Evolutionary conservation across 2,888 invertebrate species (phyloP), one percentile per base, ranked within the genome.

Genomic region (Frankliniella intonsa): DNA sequence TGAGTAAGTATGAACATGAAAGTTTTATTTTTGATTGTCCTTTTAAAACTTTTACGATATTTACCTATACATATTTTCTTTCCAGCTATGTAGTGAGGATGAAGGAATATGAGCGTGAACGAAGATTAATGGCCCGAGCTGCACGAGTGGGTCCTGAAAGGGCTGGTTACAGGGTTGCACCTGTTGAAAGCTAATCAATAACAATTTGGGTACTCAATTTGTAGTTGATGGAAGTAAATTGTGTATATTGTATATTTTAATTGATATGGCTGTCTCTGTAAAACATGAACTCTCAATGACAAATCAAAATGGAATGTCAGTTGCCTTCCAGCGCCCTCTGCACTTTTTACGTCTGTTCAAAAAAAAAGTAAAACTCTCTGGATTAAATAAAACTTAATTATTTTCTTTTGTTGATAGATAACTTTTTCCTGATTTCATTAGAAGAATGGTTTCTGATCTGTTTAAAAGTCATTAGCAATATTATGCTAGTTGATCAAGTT

Each of bases 201-300:
- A 55, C 14, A 55, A 25, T 25, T 76, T 76, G 14, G 11, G n/a
- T 76, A 22, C 25, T 25, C 25, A 76, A 76, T 76, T 76, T 76
- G 69, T 76, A 76, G 69, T 76, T 25, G 69, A 25, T 22, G 25
- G 10, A 76, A n/a, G 25, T 76, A 22, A 25, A 22, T 25, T 76
- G 69, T 76, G 69, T 25, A 76, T 76, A 76, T 76, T 76, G 69
- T 76, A 76, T 76, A 76, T 76, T 76, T 38, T 22, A 76, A 76
- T 76, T 76, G 25, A 76, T 25, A 25, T 76, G 14, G 55, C 19
- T 19, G 5, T 19, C 10, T 12, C 14, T 55, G 55, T 14, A 12
- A 55, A 38, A 38, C 38, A 38, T 3, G 38, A 38, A 38, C 38
- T 38, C 38, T 38, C 38, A 38, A 38, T 38, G 38, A 38, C 38